Percentiles rank a stretch among this genome's conserved stretches.
Evolutionary conservation across 1,140 invertebrate species (phyloP).

Genomic region (Drosophila novamexicana): DNA sequence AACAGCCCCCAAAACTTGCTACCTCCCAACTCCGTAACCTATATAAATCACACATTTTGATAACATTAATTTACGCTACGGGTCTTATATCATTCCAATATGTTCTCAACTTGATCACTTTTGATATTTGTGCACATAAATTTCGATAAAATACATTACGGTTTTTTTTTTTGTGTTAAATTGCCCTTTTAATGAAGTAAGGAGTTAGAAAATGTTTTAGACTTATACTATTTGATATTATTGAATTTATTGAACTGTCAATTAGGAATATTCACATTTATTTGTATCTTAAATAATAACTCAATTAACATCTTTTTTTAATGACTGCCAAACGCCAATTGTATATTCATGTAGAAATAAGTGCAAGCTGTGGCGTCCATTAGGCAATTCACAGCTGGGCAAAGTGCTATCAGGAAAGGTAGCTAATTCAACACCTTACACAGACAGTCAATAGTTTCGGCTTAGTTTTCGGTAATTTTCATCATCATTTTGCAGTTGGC

Average conservation of each 20-base stretch:
- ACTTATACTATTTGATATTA: not conserved
- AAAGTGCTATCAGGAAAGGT: conserved; percentile 3
- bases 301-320: not conserved
- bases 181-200: not conserved
- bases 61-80: conserved; percentile 68
- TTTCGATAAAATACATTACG: conserved; percentile 30
- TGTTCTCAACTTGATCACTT: conserved; percentile 57
- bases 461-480: conserved; percentile 48
- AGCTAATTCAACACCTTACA: conserved; percentile 34
- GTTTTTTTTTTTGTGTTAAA: not conserved
- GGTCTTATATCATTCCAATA: conserved; percentile 66
- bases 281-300: not conserved
- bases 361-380: not conserved
- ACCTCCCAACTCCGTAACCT: not conserved
- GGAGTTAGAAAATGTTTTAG: not conserved
- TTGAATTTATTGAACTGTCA: not conserved
- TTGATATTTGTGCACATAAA: conserved; percentile 46
- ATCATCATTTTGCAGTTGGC: conserved; percentile 56
- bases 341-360: not conserved
- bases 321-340: not conserved
- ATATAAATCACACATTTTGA: conserved; percentile 66
- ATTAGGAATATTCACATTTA: not conserved
- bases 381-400: not conserved
- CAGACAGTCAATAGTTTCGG: conserved; percentile 1
- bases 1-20: not conserved